A percentile compares a stretch with the other conserved stretches of the same genome.
These are phyloP conservation scores for Thereva nobilitata DNA, from an alignment of 2,888 invertebrate species.

Conservation along the genomic window DNA sequence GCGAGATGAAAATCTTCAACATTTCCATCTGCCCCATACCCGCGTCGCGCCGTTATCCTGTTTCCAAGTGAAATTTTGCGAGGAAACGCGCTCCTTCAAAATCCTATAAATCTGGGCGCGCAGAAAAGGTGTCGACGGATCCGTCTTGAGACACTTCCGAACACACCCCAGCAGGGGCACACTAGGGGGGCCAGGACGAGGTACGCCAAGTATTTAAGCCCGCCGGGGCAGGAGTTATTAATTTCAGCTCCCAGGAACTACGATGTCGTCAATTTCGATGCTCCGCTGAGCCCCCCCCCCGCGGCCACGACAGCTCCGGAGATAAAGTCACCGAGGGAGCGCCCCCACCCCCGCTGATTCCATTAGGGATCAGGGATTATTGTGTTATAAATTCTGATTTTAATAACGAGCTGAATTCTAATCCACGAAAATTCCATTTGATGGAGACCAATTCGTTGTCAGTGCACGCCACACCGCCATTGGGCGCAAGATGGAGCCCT, in stretches of 20 bases:
- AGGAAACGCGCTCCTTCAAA: no score
- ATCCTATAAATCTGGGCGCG: no score
- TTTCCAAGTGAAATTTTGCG: no score
- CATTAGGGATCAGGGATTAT: conserved; percentile 38
- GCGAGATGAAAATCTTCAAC: conserved; percentile 19
- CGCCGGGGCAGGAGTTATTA: conserved; percentile 7
- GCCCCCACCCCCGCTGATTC: conserved; percentile 6
- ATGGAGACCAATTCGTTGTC: conserved; percentile 16
- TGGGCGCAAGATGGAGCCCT: neutral
- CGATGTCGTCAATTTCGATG: no score
- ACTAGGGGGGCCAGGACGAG: no score
- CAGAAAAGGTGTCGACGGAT: no score
- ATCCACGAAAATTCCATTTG: conserved; percentile 36
- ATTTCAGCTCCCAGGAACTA: neutral
- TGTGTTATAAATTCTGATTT: conserved; percentile 40
- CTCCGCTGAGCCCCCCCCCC: no score
- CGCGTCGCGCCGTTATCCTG: no score
- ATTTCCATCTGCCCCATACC: neutral
- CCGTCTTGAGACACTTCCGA: no score
- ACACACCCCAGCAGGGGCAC: no score
- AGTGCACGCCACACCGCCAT: neutral
- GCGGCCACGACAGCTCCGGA: no score
- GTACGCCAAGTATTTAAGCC: no score
- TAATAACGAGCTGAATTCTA: conserved; percentile 37
- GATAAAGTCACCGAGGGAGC: neutral